Evolutionary conservation across 1,140 invertebrate genomes (phyloP).

Genomic region (Diuraphis noxia): DNA sequence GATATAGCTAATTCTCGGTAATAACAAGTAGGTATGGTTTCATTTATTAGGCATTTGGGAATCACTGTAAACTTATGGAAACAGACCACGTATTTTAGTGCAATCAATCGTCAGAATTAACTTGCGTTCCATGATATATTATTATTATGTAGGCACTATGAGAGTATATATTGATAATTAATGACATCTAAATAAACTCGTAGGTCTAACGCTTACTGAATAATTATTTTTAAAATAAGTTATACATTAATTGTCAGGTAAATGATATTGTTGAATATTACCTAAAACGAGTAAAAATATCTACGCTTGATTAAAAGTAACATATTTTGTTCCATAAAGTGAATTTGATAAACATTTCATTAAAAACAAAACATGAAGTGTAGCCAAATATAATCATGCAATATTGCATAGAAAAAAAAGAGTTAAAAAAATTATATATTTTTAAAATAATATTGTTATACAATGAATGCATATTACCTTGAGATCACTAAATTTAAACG

Average conservation of each 20-base stretch:
- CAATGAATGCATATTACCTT: conserved; percentile 69
- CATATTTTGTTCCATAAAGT: not conserved
- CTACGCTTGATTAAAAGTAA: not conserved
- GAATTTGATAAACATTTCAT: not conserved
- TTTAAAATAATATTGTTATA: not conserved
- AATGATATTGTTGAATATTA: not conserved
- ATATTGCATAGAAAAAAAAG: not conserved
- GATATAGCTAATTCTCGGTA: not conserved
- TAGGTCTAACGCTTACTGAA: no score
- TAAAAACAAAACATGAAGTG: not conserved
- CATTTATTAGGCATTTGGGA: not conserved
- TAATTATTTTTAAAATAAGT: not conserved
- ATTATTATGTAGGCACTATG: not conserved
- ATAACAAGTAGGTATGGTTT: not conserved
- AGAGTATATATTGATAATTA: not conserved
- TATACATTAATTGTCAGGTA: not conserved
- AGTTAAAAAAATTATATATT: not conserved
- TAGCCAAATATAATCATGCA: not conserved
- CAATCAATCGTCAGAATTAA: not conserved
- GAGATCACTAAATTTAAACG: conserved; percentile 89
- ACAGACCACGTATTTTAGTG: not conserved
- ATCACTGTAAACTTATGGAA: not conserved
- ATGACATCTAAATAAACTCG: not conserved
- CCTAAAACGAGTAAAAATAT: not conserved
- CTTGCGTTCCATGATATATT: not conserved